Base-by-base conservation (phyloP, 1,140 invertebrate species). In the Cryptotermes secundus region DNA sequence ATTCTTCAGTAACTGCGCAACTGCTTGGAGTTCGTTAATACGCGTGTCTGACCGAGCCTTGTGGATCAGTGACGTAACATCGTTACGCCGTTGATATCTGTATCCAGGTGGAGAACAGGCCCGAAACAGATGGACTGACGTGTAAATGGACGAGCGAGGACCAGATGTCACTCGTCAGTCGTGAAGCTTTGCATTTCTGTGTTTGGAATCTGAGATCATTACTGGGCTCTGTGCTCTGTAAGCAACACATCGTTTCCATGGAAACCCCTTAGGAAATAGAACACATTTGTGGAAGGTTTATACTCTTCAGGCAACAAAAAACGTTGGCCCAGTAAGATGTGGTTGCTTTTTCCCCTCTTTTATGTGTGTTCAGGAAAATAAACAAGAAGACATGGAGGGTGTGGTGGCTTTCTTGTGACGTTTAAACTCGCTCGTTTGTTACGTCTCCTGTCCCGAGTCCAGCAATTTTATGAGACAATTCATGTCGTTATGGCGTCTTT, bases 251-350 rank as follows among this genome's bases (percentile, higher is more conserved):
- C 26, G n/a, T 72, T 72, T 72, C 26, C 59, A 9, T 31, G 59
- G 59, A 72, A 72, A n/a, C 2, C n/a, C 59, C n/a, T 72, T 72
- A 14, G n/a, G 59, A n/a, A 72, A n/a, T 72, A 31, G 14, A 72
- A 72, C 59, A 72, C 59, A 72, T 31, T 72, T 72, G 59, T 72
- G 1, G 7, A 72, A 72, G 26, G 59, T 72, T 72, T 72, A 72
- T 72, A 72, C 59, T 72, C 6, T 72, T 72, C n/a, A 72, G 59
- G n/a, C 59, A 72, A 72, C 26, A 72, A 72, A 72, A 31, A 72
- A 14, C 4, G 59, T 72, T 72, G 59, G 59, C 59, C 59, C 59
- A 72, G 2, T 72, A 72, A 26, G 14, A 10, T 72, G 59, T 12
- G 59, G 26, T 31, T 72, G 59, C 59, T 72, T 59, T 59, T 59